Base-by-base conservation (phyloP, 2,797 vertebrate genomes). In the Nyctalus aviator region DNA sequence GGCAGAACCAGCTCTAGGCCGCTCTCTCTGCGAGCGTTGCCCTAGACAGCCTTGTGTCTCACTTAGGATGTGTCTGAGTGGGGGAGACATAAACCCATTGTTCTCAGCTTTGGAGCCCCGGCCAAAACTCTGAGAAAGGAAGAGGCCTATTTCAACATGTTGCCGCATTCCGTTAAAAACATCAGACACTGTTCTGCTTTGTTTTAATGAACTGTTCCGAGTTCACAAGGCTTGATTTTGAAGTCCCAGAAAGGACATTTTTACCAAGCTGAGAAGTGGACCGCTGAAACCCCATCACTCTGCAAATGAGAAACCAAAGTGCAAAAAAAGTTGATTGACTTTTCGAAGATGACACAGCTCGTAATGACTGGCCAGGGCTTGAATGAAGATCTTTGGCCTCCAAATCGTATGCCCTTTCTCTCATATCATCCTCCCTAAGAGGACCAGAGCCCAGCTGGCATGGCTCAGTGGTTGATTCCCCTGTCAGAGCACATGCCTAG, bases 61-160 rank as follows among this genome's bases (percentile, higher is more conserved):
- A 32, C 71, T 96, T 96, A 82, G 64, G 18, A 68, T 50, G 73
- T 82, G 59, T 87, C 32, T 55, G 95, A 76, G 79, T 71, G 6
- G 73, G 9, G 27, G 44, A 72, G 9, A 66, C 68, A 48, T 89
- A 73, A 94, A 85, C 32, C 91, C 90, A 96, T 96, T 95, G 96
- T 96, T 96, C 90, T 94, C 48, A 57, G 92, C 57, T 88, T 95
- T 90, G 84, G 90, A 96, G 90, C 57, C 69, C 84, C 77, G 78
- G 95, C 96, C 96, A 97, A 95, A 95, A 95, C 68, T 77, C 77
- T 41, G 82, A 95, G 94, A 97, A 88, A 96, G 94, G 94, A 95
- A 97, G 94, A 96, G 75, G 69, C 82, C 92, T 93, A 92, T 95
- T 97, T 95, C 94, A 95, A 96, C 85, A 92, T 55, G 64, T 59